These are phyloP conservation scores for Nebria ingens DNA, from an alignment of 1,140 invertebrate genomes.

Conservation along the genomic window DNA sequence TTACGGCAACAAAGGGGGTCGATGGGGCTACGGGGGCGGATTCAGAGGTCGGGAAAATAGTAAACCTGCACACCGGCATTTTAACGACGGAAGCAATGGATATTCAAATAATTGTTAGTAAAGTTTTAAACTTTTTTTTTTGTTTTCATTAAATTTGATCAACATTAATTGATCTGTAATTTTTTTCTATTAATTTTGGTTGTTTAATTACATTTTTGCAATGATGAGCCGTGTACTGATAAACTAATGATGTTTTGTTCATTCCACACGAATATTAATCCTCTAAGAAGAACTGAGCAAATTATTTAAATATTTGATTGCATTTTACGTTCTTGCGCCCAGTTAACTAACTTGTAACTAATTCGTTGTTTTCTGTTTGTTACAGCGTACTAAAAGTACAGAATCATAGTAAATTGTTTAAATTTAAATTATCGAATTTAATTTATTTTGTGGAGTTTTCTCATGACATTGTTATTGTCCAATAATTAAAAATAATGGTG, in stretches of 20 bases:
- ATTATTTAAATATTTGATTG: not conserved
- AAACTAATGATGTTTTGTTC: not conserved
- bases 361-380: not conserved
- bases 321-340: no score
- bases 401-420: not conserved
- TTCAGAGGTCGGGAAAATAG: constrained; percentile 22
- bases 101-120: constrained; percentile 14
- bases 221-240: not conserved
- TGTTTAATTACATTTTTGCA: not conserved
- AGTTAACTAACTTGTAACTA: no score
- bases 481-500: no score
- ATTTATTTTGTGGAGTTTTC: not conserved
- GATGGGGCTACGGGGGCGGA: constrained; percentile 16
- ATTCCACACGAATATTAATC: not conserved
- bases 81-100: constrained; percentile 20
- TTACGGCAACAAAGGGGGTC: constrained; percentile 12
- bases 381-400: constrained; percentile 8
- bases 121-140: not conserved
- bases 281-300: not conserved
- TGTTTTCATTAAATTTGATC: no score
- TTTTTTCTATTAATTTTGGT: no score
- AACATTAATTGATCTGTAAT: no score
- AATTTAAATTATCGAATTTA: constrained; percentile 1
- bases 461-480: not conserved
- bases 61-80: constrained; percentile 20